Evolutionary conservation across 2,113 vertebrate genomes (phyloP).

Genomic region (Vidua macroura): DNA sequence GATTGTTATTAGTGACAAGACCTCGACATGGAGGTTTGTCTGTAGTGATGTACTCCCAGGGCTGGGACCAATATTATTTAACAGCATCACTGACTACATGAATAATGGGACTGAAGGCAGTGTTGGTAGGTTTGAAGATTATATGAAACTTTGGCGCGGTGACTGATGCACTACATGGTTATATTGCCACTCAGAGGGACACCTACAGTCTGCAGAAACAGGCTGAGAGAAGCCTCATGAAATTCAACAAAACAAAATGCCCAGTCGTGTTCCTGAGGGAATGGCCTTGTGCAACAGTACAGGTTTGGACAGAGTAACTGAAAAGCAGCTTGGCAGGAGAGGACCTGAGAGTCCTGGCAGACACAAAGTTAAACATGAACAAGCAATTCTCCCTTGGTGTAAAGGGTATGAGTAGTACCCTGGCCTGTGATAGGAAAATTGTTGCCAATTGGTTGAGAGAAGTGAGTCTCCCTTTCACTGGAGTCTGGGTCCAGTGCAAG

Average conservation of each 20-base stretch:
- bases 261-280: not conserved
- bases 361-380: not conserved
- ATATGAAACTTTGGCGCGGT: not conserved
- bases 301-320: not conserved
- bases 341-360: not conserved
- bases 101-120: not conserved
- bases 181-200: not conserved
- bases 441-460: not conserved
- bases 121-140: not conserved
- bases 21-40: not conserved
- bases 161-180: not conserved
- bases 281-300: not conserved
- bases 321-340: not conserved
- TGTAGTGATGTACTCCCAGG: not conserved
- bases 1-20: not conserved
- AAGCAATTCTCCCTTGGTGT: not conserved
- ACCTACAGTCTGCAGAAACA: not conserved
- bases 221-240: not conserved
- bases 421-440: not conserved
- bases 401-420: not conserved
- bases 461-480: not conserved
- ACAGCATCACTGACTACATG: not conserved
- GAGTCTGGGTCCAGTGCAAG: not conserved
- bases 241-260: not conserved
- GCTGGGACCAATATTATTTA: not conserved